Conservation (phyloP, 2,797 vertebrate species). For the Setipinna tenuifilis region DNA sequence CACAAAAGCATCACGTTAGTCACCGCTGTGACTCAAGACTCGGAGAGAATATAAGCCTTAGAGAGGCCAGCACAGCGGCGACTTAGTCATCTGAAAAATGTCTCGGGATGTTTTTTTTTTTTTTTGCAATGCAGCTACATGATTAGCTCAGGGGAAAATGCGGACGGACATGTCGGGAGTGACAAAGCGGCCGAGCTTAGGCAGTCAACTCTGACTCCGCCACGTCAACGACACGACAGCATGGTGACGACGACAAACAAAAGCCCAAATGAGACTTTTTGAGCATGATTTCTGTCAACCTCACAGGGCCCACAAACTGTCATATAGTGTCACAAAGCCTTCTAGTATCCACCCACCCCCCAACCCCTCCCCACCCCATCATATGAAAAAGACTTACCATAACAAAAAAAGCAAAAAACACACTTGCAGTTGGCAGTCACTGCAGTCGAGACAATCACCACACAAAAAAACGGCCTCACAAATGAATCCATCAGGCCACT, state of each 20-base stretch:
- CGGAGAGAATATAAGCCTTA: not conserved
- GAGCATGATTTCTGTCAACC: not conserved
- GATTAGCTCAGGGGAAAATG: not conserved
- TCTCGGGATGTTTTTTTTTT: not conserved
- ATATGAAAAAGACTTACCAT: no score
- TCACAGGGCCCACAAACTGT: not conserved
- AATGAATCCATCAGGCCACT: not conserved
- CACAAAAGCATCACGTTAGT: conserved; percentile 16
- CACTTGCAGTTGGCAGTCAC: not conserved
- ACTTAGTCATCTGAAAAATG: conserved; percentile 22
- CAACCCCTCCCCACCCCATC: not conserved
- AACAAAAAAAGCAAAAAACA: not conserved
- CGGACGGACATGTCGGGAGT: not conserved
- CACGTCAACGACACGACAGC: not conserved
- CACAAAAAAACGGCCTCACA: not conserved
- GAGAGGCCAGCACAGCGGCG: not conserved
- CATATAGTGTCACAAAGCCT: not conserved
- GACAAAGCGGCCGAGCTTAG: not conserved
- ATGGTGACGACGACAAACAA: not conserved
- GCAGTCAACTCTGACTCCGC: not conserved
- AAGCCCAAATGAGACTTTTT: not conserved
- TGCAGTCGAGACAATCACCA: not conserved
- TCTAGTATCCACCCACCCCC: not conserved
- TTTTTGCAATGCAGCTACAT: not conserved
- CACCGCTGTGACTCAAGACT: conserved; percentile 6